Evolutionary conservation across 2,113 vertebrate genomes (phyloP).

Genomic region (Periophthalmus modestus): DNA sequence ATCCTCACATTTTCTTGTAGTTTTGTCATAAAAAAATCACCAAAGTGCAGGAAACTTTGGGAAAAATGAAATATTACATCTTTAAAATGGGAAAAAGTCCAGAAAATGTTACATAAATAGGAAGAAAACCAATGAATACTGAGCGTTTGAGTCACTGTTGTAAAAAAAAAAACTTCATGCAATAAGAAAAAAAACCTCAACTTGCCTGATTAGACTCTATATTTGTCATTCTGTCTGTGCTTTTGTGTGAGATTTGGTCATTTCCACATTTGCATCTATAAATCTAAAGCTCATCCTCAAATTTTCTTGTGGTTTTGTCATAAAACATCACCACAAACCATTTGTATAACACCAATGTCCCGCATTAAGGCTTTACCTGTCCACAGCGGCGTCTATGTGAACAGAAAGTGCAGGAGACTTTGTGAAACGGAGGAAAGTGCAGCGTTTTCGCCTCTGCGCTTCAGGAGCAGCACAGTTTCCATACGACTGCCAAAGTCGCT

Average conservation of each 20-base stretch:
- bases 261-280: no score
- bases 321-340: not conserved
- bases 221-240: no score
- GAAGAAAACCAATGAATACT: no score
- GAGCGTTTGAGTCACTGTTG: no score
- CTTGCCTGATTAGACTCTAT: no score
- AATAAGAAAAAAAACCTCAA: no score
- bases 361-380: constrained; percentile 4
- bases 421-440: constrained; percentile 1
- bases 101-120: no score
- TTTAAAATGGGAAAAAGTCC: no score
- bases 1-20: not conserved
- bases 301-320: not conserved
- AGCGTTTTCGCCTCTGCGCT: constrained; percentile 9
- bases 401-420: not conserved
- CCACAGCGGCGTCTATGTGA: not conserved
- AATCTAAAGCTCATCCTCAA: no score
- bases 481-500: constrained; percentile 18
- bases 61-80: no score
- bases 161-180: no score
- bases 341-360: not conserved
- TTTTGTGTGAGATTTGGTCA: no score
- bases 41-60: not conserved
- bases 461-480: constrained; percentile 10
- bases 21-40: not conserved